Percentiles rank a stretch among this genome's conserved stretches.
Evolutionary conservation across 2,888 invertebrate species (phyloP).

Genomic region (Dicyrtoma fusca): DNA sequence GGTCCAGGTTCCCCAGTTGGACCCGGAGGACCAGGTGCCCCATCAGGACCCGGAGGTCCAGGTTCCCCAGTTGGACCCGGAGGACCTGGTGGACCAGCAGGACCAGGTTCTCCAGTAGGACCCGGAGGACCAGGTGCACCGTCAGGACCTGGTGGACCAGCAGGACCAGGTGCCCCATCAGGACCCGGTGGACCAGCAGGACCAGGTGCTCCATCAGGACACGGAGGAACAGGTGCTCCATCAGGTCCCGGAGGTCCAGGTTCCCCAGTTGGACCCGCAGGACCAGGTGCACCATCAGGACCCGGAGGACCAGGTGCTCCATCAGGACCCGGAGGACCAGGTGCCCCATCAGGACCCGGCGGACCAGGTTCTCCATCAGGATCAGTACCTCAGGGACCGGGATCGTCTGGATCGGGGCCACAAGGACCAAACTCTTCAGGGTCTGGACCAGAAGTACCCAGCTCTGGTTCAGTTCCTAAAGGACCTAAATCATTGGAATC

Average conservation of each 20-base stretch:
- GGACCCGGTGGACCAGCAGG: slow-evolving; percentile 14
- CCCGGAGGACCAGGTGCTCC: slow-evolving; percentile 14
- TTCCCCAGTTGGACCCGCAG: slow-evolving; percentile 15
- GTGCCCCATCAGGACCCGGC: too few relatives aligned
- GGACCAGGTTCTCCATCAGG: too few relatives aligned
- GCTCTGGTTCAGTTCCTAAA: neutral
- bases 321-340: too few relatives aligned
- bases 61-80: slow-evolving; percentile 1
- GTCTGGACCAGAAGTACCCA: too few relatives aligned
- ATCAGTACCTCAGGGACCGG: too few relatives aligned
- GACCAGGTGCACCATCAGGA: slow-evolving; percentile 26
- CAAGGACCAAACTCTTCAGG: too few relatives aligned
- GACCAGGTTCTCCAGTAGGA: neutral
- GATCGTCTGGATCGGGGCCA: too few relatives aligned
- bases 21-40: neutral
- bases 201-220: neutral
- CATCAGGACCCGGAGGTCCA: neutral
- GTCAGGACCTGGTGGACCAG: neutral
- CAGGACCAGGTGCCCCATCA: neutral
- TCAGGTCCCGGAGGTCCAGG: slow-evolving; percentile 20
- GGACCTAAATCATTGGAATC: too few relatives aligned
- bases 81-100: slow-evolving; percentile 6
- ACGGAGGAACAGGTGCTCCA: neutral
- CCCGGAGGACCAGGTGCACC: neutral
- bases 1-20: neutral